Conservation (phyloP, 1,140 invertebrate genomes). For the Archegozetes longisetosus region DNA sequence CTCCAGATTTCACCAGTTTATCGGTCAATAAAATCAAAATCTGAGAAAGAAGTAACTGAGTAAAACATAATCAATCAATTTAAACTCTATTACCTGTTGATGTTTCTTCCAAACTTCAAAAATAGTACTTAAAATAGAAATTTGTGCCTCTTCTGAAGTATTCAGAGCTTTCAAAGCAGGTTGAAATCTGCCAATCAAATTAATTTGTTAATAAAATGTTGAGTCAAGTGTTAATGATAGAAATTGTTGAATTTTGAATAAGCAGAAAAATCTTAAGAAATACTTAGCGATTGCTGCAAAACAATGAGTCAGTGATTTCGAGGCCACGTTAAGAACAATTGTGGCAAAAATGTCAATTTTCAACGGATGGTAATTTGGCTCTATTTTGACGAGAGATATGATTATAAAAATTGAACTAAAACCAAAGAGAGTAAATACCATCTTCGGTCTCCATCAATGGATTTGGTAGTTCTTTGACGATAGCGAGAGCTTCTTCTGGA, state of each 20-base stretch:
- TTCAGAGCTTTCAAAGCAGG: slow-evolving; percentile 80
- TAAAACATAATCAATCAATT: not conserved
- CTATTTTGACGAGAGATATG: not conserved
- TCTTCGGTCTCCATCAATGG: slow-evolving; percentile 21
- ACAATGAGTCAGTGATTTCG: slow-evolving; percentile 93
- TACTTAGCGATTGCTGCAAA: slow-evolving; percentile 90
- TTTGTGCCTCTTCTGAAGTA: slow-evolving; percentile 86
- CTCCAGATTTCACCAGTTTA: slow-evolving; percentile 92
- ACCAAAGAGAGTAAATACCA: not conserved
- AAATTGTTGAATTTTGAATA: not conserved
- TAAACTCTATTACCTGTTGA: slow-evolving; percentile 41
- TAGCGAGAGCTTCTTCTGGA: slow-evolving; percentile 71
- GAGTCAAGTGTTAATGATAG: slow-evolving; percentile 1
- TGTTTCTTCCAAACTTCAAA: slow-evolving; percentile 87
- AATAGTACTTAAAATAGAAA: slow-evolving; percentile 79
- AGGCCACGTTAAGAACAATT: slow-evolving; percentile 76
- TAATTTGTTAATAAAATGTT: not conserved
- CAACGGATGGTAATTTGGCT: slow-evolving; percentile 41
- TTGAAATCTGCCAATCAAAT: slow-evolving; percentile 47
- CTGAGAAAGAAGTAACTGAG: slow-evolving; percentile 30
- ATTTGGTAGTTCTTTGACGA: slow-evolving; percentile 48
- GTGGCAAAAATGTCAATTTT: slow-evolving; percentile 96
- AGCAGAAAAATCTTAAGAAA: slow-evolving; percentile 19
- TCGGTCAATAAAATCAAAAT: slow-evolving; percentile 92
- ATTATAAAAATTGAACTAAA: not conserved